A percentile compares a stretch with the other conserved stretches of the same genome.
Evolutionary conservation across 2,888 invertebrate genomes (phyloP).

Genomic region (Lucinisca nassula): DNA sequence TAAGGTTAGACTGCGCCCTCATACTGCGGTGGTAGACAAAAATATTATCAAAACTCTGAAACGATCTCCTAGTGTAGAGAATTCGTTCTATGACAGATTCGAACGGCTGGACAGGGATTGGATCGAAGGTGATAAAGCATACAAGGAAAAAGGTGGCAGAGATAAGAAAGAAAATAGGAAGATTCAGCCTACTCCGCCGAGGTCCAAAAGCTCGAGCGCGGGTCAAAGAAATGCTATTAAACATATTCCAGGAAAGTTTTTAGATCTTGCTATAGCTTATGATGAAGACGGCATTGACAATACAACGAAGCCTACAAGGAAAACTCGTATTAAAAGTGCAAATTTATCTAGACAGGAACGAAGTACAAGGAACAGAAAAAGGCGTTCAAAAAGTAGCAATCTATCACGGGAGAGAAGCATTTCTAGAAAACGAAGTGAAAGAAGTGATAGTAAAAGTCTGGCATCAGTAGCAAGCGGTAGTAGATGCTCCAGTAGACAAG

Average conservation of each 20-base stretch:
- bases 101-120: constrained; percentile 62
- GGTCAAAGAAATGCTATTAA: neutral
- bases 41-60: constrained; percentile 45
- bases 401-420: constrained; percentile 59
- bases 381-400: constrained; percentile 41
- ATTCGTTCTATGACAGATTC: constrained; percentile 62
- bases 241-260: constrained; percentile 39
- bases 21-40: constrained; percentile 51
- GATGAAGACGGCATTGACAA: constrained; percentile 34
- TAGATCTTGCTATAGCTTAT: constrained; percentile 57
- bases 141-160: constrained; percentile 57
- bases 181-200: neutral
- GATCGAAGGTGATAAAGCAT: constrained; percentile 46
- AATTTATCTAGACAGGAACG: neutral
- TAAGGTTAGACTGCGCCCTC: constrained; percentile 15
- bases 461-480: constrained; percentile 53
- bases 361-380: constrained; percentile 6
- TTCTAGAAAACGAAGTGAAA: constrained; percentile 46
- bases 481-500: constrained; percentile 43
- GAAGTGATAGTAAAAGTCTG: constrained; percentile 46
- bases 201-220: neutral
- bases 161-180: constrained; percentile 43
- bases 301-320: neutral
- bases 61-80: constrained; percentile 52
- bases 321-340: neutral